phyloP scores from a whole-genome alignment of 1,140 invertebrate species.

The Hormaphis cornu region DNA sequence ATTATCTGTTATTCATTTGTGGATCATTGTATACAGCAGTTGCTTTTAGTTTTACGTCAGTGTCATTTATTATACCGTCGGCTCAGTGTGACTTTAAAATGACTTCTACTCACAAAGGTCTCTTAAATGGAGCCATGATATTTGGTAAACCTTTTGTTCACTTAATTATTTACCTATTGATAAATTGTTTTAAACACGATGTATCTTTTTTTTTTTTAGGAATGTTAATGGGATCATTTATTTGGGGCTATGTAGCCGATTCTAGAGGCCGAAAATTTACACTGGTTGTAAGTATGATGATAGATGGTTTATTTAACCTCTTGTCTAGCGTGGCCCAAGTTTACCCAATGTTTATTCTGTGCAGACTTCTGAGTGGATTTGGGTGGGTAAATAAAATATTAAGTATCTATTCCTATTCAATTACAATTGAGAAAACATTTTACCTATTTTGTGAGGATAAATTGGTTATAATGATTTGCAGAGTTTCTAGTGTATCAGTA shows the following conservation, averaged over 20 bases:
- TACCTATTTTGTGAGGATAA: not conserved
- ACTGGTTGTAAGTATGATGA: slow-evolving; percentile 60
- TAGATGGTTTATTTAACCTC: slow-evolving; percentile 65
- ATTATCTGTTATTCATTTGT: slow-evolving; percentile 54
- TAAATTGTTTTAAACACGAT: not conserved
- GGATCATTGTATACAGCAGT: slow-evolving; percentile 64
- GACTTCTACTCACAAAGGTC: slow-evolving; percentile 60
- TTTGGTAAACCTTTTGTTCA: slow-evolving; percentile 47
- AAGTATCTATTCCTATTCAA: no score
- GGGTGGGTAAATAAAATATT: slow-evolving; percentile 53
- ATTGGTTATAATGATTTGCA: not conserved
- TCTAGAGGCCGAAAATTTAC: slow-evolving; percentile 64
- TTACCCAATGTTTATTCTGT: slow-evolving; percentile 62
- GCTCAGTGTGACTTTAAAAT: slow-evolving; percentile 65
- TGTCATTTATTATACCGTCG: slow-evolving; percentile 65
- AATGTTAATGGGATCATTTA: slow-evolving; percentile 77
- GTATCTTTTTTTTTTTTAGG: slow-evolving; percentile 45
- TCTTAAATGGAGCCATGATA: slow-evolving; percentile 64
- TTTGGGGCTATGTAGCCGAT: slow-evolving; percentile 78
- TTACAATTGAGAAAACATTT: no score
- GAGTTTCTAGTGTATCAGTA: not conserved
- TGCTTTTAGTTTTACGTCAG: slow-evolving; percentile 71
- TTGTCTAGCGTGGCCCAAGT: slow-evolving; percentile 64
- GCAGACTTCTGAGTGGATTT: slow-evolving; percentile 72
- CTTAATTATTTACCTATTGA: not conserved